Base-by-base conservation (phyloP, 2,888 invertebrate genomes). In the Lasioglossum figueresi region DNA sequence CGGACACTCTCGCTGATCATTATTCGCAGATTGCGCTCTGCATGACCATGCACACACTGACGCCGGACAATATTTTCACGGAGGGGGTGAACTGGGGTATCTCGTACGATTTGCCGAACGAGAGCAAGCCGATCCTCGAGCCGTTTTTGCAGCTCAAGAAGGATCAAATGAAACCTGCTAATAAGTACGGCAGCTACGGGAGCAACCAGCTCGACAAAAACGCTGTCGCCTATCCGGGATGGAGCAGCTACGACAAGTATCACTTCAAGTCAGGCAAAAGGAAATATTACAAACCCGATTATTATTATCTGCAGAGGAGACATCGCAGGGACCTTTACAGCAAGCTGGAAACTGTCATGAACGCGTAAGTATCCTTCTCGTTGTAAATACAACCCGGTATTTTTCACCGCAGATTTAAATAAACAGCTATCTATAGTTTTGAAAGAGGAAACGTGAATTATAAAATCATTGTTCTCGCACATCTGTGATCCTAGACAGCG, bases 31-130 rank as follows among this genome's bases (percentile, higher is more conserved):
- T 96, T 40, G 96, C 97, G 0, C 95, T 96, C 40, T 97, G 97
- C 89, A 92, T 96, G 95, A 96, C 97, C 43, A 95, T 97, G 68
- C 93, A 94, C 85, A 94, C 95, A 5, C 78, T 95, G 83, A 93
- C 94, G 0, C 90, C 93, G 14, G 95, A 95, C 86, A 91, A 94
- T 4, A 96, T 96, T 75, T 96, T 96, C 90, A 96, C 96, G 16
- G 96, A 96, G 92, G 97, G 97, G 0, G 93, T 97, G 27, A 97
- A 97, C 93, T 97, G 97, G 97, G 97, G 97, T 72, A 96, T 97
- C 59, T 96, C 97, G 0, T 97, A 97, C 77, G 95, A 96, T 79
- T 87, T 95, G 52, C 95, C 95, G 4, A 95, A 95, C 90, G 95
- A 95, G 83, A 95, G 93, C 79, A 95, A 94, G 79, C 92, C 94